Percentiles rank a stretch among this genome's conserved stretches.
phyloP scores from a whole-genome alignment of 2,888 invertebrate genomes.

The Dexiosoma caninum region DNA sequence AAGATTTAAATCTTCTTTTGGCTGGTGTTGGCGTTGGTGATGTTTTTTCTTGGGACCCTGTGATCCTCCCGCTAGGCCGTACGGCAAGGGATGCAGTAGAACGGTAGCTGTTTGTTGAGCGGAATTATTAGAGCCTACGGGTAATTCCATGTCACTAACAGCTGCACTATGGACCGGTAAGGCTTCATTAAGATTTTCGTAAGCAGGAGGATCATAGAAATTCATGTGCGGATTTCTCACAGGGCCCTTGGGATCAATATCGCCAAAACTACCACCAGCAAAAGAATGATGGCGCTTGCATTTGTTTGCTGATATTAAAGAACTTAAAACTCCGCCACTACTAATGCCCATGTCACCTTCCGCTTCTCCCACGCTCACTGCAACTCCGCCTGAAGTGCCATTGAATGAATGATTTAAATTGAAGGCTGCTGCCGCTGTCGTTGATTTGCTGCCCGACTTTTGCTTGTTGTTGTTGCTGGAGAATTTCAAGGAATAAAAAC shows the following conservation, averaged over 20 bases:
- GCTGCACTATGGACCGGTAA: constrained; percentile 81
- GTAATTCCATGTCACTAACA: constrained; percentile 68
- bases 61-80: constrained; percentile 64
- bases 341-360: too few species aligned
- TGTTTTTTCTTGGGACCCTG: constrained; percentile 73
- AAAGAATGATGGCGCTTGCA: constrained; percentile 78
- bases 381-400: not conserved
- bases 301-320: constrained; percentile 64
- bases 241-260: constrained; percentile 71
- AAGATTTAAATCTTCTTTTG: constrained; percentile 73
- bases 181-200: constrained; percentile 83
- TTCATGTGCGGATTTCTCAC: constrained; percentile 67
- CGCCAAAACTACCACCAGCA: constrained; percentile 76
- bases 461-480: constrained; percentile 66
- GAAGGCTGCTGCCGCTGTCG: constrained; percentile 46
- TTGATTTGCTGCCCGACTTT: constrained; percentile 33
- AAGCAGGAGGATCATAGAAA: constrained; percentile 78
- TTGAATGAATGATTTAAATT: constrained; percentile 64
- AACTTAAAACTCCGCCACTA: constrained; percentile 46
- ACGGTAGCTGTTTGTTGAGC: constrained; percentile 68
- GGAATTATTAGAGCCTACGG: constrained; percentile 59
- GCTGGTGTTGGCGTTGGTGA: constrained; percentile 75
- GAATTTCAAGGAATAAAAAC: constrained; percentile 77
- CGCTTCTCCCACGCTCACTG: too few species aligned
- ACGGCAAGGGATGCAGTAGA: constrained; percentile 69